Percentiles rank a stretch among this genome's conserved stretches.
These are phyloP conservation scores for Caenorhabditis latens DNA, from an alignment of 1,140 invertebrate genomes.

Conservation along the genomic window DNA sequence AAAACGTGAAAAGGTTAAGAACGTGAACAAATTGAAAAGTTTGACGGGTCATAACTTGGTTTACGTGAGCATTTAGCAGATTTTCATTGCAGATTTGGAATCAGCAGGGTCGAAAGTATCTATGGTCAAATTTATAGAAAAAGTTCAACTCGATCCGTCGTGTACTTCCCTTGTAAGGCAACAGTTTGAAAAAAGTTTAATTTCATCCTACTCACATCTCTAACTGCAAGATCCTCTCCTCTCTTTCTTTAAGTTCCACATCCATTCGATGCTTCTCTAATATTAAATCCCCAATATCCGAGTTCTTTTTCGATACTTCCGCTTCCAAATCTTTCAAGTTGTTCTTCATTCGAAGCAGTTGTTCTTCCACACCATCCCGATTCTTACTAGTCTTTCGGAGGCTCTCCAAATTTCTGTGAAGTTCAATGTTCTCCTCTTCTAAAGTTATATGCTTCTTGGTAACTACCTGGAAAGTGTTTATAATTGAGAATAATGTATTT, in stretches of 20 bases:
- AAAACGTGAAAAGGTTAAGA: no score
- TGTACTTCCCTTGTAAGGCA: no score
- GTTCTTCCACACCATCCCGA: background rate
- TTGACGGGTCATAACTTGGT: no score
- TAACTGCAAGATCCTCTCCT: background rate
- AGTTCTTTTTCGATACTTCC: background rate
- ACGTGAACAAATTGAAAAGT: no score
- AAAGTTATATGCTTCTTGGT: background rate
- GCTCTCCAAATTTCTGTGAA: background rate
- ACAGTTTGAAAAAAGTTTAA: no score
- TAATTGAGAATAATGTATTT: background rate
- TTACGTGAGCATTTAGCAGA: no score
- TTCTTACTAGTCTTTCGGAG: background rate
- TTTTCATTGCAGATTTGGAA: no score
- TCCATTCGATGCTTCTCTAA: conserved; percentile 36
- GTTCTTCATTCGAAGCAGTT: background rate
- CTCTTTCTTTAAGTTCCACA: background rate
- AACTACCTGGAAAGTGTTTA: background rate
- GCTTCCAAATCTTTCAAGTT: background rate
- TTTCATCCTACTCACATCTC: background rate
- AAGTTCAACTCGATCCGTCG: no score
- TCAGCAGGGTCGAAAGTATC: no score
- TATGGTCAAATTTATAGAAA: no score
- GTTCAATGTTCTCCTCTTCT: background rate
- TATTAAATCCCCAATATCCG: conserved; percentile 49